A percentile compares a stretch with the other conserved stretches of the same genome.
Conservation (phyloP, 1,140 invertebrate genomes). For the Tetramorium simillimum region DNA sequence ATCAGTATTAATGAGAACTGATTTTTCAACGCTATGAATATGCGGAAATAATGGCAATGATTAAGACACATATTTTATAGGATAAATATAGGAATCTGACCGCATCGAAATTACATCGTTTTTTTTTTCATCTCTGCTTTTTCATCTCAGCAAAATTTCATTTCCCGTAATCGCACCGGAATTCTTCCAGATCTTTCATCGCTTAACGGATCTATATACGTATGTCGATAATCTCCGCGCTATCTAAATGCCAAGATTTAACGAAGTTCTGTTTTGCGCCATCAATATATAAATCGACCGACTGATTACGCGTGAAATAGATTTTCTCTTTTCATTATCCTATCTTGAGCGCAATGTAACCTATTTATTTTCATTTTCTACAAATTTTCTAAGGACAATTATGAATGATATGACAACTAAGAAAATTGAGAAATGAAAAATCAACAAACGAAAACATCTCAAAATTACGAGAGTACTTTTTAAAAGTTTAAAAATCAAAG, state of each 20-base stretch:
- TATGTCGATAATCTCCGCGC: neutral
- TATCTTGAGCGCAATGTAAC: neutral
- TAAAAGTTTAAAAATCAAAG: neutral
- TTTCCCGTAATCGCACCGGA: neutral
- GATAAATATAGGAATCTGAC: conserved; percentile 9
- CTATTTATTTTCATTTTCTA: neutral
- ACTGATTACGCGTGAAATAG: neutral
- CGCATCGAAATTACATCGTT: neutral
- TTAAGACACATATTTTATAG: neutral
- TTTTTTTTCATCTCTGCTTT: neutral
- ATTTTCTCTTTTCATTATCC: neutral
- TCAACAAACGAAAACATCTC: neutral
- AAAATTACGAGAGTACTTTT: neutral
- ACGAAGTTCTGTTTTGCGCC: neutral
- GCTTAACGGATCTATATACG: neutral
- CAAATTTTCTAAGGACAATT: neutral
- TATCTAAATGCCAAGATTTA: neutral
- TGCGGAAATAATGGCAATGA: neutral
- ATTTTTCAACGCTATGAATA: neutral
- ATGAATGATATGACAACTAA: neutral
- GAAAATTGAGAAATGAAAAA: neutral
- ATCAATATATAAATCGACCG: neutral
- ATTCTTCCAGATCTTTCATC: neutral
- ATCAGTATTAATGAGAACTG: neutral
- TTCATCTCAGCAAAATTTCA: neutral